Percentiles rank a stretch among this genome's conserved stretches.
Conservation (phyloP, 1,140 invertebrate genomes). For the Sipha flava region DNA sequence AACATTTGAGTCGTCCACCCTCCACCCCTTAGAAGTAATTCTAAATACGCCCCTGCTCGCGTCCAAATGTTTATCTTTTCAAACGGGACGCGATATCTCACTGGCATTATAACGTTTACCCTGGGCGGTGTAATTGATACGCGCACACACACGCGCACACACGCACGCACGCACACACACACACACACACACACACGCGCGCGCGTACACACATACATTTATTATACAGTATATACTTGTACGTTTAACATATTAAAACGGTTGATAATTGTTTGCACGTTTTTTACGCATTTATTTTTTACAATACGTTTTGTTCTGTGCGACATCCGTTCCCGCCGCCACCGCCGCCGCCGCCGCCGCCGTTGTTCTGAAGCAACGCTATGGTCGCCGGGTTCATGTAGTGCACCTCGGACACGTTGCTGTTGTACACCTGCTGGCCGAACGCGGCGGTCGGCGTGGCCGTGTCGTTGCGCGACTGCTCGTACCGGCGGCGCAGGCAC, state of each 20-base stretch:
- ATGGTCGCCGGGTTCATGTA: constrained; percentile 38
- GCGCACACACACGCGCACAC: no score
- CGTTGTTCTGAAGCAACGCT: background rate
- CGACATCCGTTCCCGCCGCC: background rate
- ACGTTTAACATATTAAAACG: no score
- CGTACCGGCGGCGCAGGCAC: background rate
- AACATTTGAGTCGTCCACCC: no score
- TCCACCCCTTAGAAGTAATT: no score
- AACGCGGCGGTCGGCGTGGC: background rate
- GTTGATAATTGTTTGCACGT: background rate
- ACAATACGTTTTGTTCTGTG: background rate
- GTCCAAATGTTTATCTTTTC: no score
- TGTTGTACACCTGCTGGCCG: constrained; percentile 31
- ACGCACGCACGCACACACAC: no score
- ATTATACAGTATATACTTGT: no score
- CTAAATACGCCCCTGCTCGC: no score
- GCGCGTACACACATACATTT: no score
- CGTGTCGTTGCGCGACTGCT: background rate
- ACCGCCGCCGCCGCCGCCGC: background rate
- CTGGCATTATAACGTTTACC: no score
- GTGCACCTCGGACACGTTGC: constrained; percentile 38
- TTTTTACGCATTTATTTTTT: background rate
- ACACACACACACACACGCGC: no score
- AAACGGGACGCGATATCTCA: no score
- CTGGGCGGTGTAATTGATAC: background rate